Percentiles rank a stretch among this genome's conserved stretches.
These are phyloP conservation scores for Brachypodius melanocephalos DNA, from an alignment of 2,113 vertebrate species.

Conservation along the genomic window DNA sequence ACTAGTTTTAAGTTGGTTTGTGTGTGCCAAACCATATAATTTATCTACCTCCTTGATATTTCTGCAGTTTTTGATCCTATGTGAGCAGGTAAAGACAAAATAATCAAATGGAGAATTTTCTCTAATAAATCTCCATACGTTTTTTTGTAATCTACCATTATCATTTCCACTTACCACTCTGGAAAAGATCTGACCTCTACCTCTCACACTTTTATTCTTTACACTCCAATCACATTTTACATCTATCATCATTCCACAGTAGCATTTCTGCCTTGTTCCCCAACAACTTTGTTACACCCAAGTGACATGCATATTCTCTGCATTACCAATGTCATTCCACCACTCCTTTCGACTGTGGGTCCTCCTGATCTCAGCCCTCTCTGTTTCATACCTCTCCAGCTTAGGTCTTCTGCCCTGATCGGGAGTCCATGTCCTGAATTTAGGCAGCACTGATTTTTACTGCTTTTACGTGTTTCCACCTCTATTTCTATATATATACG, in stretches of 20 bases:
- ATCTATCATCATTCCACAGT: not conserved
- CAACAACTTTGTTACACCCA: not conserved
- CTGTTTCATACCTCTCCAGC: not conserved
- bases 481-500: fast-evolving
- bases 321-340: not conserved
- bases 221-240: not conserved
- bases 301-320: not conserved
- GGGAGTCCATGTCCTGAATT: not conserved
- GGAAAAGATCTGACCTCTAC: not conserved
- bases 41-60: not conserved
- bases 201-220: not conserved
- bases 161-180: not conserved
- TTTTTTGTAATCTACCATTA: not conserved
- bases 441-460: not conserved
- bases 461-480: not conserved
- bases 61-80: not conserved
- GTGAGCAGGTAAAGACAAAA: not conserved
- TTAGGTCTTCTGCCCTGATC: not conserved
- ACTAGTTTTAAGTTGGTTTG: not conserved
- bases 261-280: not conserved
- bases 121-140: not conserved
- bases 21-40: not conserved
- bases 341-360: not conserved
- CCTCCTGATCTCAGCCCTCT: not conserved
- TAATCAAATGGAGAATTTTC: not conserved